phyloP scores from a whole-genome alignment of 1,140 invertebrate species.

The Bombus haemorrhoidalis region DNA sequence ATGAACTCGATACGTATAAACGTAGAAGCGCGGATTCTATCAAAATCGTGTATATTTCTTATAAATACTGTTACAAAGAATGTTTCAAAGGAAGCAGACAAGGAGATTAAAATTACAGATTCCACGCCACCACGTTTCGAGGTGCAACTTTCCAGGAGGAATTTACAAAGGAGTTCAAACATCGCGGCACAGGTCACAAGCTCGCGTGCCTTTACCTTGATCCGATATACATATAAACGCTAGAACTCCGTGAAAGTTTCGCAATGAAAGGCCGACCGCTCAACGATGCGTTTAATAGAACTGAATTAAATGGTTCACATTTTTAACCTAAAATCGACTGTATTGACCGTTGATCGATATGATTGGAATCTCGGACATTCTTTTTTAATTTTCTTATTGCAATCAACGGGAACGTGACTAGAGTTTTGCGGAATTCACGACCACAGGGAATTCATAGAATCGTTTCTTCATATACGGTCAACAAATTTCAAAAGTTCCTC shows the following conservation, averaged over 20 bases:
- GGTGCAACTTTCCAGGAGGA: background rate
- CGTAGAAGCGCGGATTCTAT: no score
- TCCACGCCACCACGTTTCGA: background rate
- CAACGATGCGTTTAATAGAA: conserved; percentile 13
- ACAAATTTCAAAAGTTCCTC: background rate
- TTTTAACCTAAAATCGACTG: conserved; percentile 1
- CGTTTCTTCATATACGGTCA: background rate
- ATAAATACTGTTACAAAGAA: background rate
- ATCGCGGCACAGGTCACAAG: background rate
- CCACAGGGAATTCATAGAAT: background rate
- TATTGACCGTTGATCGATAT: background rate
- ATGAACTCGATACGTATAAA: no score
- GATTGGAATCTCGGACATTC: background rate
- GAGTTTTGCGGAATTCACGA: background rate
- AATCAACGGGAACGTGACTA: background rate
- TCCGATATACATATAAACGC: background rate
- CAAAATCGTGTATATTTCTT: background rate
- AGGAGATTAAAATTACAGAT: conserved; percentile 20
- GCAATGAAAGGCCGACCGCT: background rate
- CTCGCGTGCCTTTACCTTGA: background rate
- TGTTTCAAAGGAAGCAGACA: background rate
- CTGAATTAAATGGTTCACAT: conserved; percentile 20
- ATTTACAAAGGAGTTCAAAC: conserved; percentile 25
- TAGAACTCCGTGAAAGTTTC: conserved; percentile 8
- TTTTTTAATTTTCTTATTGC: background rate